Evolutionary conservation across 2,797 vertebrate species (phyloP), one percentile per base, ranked within the genome.

Genomic region (Delichon dasypus): DNA sequence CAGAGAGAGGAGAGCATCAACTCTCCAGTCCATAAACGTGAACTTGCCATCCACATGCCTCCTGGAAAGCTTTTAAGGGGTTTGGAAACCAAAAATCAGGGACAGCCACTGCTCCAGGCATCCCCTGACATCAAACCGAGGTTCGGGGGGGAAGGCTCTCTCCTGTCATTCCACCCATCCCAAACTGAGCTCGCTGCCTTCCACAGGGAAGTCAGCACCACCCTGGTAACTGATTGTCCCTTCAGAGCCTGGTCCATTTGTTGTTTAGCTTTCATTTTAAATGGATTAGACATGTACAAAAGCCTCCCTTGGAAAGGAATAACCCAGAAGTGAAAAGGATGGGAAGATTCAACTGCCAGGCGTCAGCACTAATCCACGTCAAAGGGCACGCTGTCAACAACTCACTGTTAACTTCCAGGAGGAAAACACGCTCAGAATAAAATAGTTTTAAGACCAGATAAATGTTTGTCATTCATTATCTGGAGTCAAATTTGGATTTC

Each of bases 371-470:
- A 89, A 93, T 84, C 74, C 83, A 84, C 11, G 5, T 94, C 79
- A 83, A 89, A 89, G 71, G 91, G 62, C 82, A 75, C 0, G 1
- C 53, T 34, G 40, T 85, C 13, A 3, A 67, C 87, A 89, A 58
- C 76, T 45, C 50, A 38, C 67, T 88, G 79, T 36, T 55, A 96
- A 91, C 93, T 91, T 96, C 91, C 89, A 93, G 76, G 58, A 92
- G 57, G 55, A 7, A 18, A 36, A 73, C 32, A 5, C 8, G 0
- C 44, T 72, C 47, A 11, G 58, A 88, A 89, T 61, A 82, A 94
- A 96, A 88, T 29, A 76, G 73, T 91, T 94, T 91, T 93, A 91
- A 88, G 62, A 30, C 48, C 85, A 91, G 79, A 88, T 57, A 89
- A 92, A 81, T 32, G 60, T 89, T 92, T 95, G 51, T 36, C 58